Percentiles rank a stretch among this genome's conserved stretches.
Evolutionary conservation across 2,113 vertebrate genomes (phyloP).

Genomic region (Cyprinodon variegatus): DNA sequence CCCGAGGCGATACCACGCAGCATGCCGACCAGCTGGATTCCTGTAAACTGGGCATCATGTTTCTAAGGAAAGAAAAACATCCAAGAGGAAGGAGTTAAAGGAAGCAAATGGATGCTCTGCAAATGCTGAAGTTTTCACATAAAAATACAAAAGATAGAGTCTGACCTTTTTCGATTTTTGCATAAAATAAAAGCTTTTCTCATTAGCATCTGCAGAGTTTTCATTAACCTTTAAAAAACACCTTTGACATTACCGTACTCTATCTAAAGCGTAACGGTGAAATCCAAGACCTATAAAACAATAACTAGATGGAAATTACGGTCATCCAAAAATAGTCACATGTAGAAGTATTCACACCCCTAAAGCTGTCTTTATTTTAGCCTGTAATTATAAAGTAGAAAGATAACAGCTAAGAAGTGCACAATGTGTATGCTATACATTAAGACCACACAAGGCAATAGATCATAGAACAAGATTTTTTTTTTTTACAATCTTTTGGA

Average conservation of each 20-base stretch:
- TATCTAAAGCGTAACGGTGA: conserved; percentile 37
- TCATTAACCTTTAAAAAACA: conserved; percentile 66
- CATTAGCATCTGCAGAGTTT: conserved; percentile 35
- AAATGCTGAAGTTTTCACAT: conserved; percentile 18
- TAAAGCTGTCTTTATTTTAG: neutral
- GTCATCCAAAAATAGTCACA: neutral
- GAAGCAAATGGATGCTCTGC: neutral
- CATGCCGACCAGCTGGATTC: conserved; percentile 98
- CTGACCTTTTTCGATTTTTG: conserved; percentile 58
- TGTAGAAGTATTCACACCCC: neutral
- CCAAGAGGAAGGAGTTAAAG: neutral
- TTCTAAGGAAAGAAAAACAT: conserved; percentile 80
- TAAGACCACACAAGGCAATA: too few relatives aligned
- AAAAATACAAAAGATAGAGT: conserved; percentile 12
- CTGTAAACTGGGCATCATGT: conserved; percentile 97
- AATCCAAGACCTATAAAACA: conserved; percentile 19
- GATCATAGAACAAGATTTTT: too few relatives aligned
- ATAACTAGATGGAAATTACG: conserved; percentile 35
- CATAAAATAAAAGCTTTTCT: conserved; percentile 44
- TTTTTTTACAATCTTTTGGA: neutral
- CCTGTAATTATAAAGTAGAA: too few relatives aligned
- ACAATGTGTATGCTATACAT: too few relatives aligned
- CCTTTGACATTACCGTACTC: conserved; percentile 52
- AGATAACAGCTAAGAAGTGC: too few relatives aligned
- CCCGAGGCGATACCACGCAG: conserved; percentile 96